Percentiles rank a stretch among this genome's conserved stretches.
Conservation (phyloP, 2,113 vertebrate genomes). For the Egretta garzetta region DNA sequence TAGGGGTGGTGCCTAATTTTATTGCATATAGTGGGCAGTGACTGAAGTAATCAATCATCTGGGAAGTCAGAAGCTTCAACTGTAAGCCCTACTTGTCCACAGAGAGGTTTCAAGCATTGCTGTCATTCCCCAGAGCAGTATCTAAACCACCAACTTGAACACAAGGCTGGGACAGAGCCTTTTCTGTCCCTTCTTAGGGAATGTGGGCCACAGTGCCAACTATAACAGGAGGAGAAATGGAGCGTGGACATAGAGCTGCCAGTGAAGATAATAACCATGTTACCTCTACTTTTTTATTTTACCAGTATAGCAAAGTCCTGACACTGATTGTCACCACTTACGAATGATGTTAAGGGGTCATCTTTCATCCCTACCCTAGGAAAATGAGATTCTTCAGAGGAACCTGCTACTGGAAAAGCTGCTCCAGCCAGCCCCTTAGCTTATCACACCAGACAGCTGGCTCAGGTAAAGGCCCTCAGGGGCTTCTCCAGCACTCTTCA, state of each 20-base stretch:
- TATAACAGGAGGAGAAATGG: background rate
- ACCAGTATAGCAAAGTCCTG: background rate
- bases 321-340: background rate
- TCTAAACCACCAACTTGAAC: background rate
- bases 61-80: background rate
- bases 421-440: background rate
- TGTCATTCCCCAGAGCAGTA: background rate
- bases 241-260: background rate
- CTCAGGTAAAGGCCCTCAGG: background rate
- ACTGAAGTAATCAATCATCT: background rate
- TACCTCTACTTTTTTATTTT: background rate
- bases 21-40: background rate
- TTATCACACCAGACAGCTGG: background rate
- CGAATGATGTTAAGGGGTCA: background rate
- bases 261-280: background rate
- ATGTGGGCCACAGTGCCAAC: accelerated
- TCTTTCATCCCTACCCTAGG: background rate
- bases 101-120: background rate
- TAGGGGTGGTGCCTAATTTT: background rate
- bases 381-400: background rate
- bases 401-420: background rate
- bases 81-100: background rate
- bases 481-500: background rate
- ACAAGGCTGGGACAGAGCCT: background rate
- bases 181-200: background rate